Conservation (phyloP, 2,113 vertebrate species). For the Periophthalmus modestus region DNA sequence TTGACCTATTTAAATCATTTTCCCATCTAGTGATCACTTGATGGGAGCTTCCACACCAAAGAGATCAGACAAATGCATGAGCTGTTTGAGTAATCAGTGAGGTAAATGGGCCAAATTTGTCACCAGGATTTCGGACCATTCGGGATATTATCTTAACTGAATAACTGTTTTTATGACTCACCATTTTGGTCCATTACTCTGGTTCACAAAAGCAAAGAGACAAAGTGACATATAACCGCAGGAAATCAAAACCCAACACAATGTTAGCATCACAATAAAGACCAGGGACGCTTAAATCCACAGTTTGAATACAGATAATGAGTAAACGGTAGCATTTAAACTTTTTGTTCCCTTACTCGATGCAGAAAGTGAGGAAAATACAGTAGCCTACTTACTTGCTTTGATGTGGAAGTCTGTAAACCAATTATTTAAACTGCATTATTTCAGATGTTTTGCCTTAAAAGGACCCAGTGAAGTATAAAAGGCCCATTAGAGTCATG, state of each 20-base stretch:
- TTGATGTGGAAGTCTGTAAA: neutral
- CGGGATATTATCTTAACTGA: slow-evolving; percentile 46
- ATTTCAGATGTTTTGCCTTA: neutral
- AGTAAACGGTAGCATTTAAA: neutral
- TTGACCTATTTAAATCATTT: neutral
- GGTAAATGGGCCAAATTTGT: slow-evolving; percentile 42
- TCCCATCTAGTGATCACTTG: neutral
- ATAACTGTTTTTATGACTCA: slow-evolving; percentile 34
- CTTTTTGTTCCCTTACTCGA: neutral
- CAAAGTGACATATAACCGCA: slow-evolving; percentile 10
- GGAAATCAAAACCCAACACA: neutral
- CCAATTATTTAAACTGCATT: neutral
- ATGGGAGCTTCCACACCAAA: slow-evolving; percentile 21
- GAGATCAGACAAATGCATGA: slow-evolving; percentile 55
- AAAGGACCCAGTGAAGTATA: no score
- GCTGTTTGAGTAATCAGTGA: slow-evolving; percentile 55
- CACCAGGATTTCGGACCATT: slow-evolving; percentile 38
- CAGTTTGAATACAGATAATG: neutral
- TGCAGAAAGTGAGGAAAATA: neutral
- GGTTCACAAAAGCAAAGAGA: slow-evolving; percentile 7
- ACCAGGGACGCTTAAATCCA: neutral
- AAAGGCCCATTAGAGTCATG: no score
- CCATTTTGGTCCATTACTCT: slow-evolving; percentile 32
- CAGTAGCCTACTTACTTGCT: neutral
- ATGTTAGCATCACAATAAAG: neutral